These are phyloP conservation scores for Leptinotarsa texana DNA, from an alignment of 1,140 invertebrate species.

Conservation along the genomic window DNA sequence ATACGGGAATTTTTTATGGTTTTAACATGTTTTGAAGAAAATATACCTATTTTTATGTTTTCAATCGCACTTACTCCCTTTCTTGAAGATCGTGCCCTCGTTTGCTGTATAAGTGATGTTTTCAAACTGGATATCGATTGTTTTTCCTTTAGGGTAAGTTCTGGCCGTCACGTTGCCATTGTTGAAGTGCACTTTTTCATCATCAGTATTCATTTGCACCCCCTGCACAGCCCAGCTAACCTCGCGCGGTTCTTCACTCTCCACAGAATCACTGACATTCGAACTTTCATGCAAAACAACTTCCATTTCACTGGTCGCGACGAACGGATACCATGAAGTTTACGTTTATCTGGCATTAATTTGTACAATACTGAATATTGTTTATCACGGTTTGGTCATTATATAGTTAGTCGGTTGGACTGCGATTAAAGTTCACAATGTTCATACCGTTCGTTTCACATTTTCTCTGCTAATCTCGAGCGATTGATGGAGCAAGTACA, in stretches of 20 bases:
- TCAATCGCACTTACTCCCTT: constrained; percentile 63
- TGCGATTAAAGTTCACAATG: constrained; percentile 24
- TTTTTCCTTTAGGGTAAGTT: constrained; percentile 51
- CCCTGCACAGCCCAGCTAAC: not conserved
- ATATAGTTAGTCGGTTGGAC: constrained; percentile 22
- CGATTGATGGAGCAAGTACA: not conserved
- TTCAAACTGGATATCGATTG: constrained; percentile 72
- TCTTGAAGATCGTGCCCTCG: constrained; percentile 61
- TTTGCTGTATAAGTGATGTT: constrained; percentile 71
- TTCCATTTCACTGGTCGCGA: constrained; percentile 9
- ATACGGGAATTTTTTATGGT: too few species aligned
- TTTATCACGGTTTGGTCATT: constrained; percentile 24
- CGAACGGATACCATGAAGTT: constrained; percentile 5
- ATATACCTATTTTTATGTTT: too few species aligned
- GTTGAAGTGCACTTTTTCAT: constrained; percentile 48
- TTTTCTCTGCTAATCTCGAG: not conserved
- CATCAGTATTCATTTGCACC: constrained; percentile 7
- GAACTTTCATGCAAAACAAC: constrained; percentile 15
- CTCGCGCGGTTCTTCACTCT: not conserved
- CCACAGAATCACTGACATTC: not conserved
- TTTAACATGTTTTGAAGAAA: too few species aligned
- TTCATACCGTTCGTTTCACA: not conserved
- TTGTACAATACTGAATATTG: constrained; percentile 14
- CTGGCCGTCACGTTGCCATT: constrained; percentile 54
- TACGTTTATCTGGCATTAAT: not conserved